A percentile compares a stretch with the other conserved stretches of the same genome.
phyloP scores from a whole-genome alignment of 2,888 invertebrate species.

The Volucella inanis region DNA sequence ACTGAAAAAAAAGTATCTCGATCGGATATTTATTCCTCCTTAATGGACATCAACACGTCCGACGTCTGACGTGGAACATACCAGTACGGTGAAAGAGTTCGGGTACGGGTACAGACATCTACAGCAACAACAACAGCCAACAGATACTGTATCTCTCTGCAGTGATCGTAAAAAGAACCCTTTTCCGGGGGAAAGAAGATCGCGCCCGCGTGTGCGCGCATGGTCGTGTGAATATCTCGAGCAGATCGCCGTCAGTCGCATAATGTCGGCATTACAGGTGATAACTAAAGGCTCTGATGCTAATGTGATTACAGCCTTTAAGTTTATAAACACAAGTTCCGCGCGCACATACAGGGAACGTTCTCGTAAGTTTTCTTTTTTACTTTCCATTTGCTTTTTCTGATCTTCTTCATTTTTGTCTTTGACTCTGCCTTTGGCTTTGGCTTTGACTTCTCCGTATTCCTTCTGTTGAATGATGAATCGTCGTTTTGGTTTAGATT shows the following conservation, averaged over 20 bases:
- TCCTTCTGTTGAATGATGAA: not conserved
- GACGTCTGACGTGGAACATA: slow-evolving; percentile 64
- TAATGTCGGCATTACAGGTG: slow-evolving; percentile 80
- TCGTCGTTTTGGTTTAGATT: slow-evolving; percentile 24
- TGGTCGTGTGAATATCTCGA: slow-evolving; percentile 74
- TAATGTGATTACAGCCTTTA: slow-evolving; percentile 84
- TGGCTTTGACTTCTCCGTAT: slow-evolving; percentile 55
- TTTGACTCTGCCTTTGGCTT: no score
- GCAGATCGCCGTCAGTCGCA: slow-evolving; percentile 73
- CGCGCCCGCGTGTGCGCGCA: slow-evolving; percentile 65
- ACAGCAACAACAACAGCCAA: not conserved
- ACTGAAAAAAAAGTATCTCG: slow-evolving; percentile 34
- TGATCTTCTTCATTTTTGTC: slow-evolving; percentile 57
- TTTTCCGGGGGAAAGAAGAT: slow-evolving; percentile 52
- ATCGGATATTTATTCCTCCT: slow-evolving; percentile 79
- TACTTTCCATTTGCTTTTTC: slow-evolving; percentile 66
- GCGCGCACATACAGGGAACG: slow-evolving; percentile 69
- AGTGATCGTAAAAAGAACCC: slow-evolving; percentile 27
- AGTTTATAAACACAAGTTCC: slow-evolving; percentile 82
- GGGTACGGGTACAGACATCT: slow-evolving; percentile 12
- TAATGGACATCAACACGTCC: slow-evolving; percentile 80
- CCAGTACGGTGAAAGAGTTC: slow-evolving; percentile 31
- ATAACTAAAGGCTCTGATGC: slow-evolving; percentile 82
- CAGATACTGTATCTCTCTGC: slow-evolving; percentile 22
- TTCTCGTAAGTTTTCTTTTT: slow-evolving; percentile 31